These are phyloP conservation scores for Nothobranchius furzeri DNA, from an alignment of 2,113 vertebrate species.

Conservation along the genomic window DNA sequence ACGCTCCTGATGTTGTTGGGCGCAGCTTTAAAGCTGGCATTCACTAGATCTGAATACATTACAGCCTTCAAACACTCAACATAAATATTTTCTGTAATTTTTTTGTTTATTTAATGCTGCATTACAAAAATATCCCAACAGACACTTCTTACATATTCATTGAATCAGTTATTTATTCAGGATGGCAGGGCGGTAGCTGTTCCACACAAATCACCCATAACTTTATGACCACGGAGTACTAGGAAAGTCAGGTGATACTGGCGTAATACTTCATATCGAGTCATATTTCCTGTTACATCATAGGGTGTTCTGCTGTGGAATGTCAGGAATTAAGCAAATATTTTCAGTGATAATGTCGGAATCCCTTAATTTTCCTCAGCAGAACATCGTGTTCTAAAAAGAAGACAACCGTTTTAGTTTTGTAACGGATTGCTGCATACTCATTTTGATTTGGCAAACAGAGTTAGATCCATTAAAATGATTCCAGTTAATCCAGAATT, in stretches of 20 bases:
- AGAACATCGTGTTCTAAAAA: too few relatives aligned
- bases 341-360: too few relatives aligned
- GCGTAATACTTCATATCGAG: not conserved
- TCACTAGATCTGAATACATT: conserved; percentile 35
- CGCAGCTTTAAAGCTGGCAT: conserved; percentile 35
- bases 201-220: not conserved
- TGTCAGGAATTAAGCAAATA: not conserved
- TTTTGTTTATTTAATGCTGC: conserved; percentile 18
- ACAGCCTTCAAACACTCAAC: conserved; percentile 19
- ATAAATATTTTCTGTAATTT: not conserved
- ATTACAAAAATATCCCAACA: conserved; percentile 12
- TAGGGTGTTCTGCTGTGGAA: too few relatives aligned
- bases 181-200: not conserved
- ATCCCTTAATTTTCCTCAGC: too few relatives aligned
- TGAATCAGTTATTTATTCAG: conserved; percentile 5
- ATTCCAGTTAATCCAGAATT: not conserved
- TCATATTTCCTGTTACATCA: not conserved
- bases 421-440: too few relatives aligned
- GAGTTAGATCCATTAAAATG: not conserved
- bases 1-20: conserved; percentile 35
- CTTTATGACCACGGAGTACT: not conserved
- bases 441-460: too few relatives aligned
- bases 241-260: too few relatives aligned
- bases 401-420: too few relatives aligned
- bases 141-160: conserved; percentile 1